Conservation (phyloP, 2,888 invertebrate genomes). For the Agapetus fuscipes region DNA sequence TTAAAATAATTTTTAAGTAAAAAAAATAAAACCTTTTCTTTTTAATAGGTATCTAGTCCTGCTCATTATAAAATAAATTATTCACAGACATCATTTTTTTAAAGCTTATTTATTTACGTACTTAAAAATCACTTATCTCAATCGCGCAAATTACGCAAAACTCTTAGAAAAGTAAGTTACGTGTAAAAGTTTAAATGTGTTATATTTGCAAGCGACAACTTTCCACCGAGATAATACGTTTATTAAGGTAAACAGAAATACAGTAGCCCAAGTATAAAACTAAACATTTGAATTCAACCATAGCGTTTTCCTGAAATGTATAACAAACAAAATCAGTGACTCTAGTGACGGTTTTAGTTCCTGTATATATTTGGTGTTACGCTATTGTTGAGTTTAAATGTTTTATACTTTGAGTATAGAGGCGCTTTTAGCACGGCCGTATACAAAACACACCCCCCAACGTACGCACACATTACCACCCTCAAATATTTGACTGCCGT, state of each 20-base stretch:
- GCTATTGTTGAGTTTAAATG: no score
- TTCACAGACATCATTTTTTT: no score
- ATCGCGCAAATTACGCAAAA: constrained; percentile 4
- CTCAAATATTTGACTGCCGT: constrained; percentile 12
- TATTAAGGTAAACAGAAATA: constrained; percentile 11
- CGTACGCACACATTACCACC: neutral
- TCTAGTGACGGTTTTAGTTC: no score
- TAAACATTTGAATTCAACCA: neutral
- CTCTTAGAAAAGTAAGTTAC: constrained; percentile 1
- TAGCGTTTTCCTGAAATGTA: neutral
- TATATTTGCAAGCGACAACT: constrained; percentile 17
- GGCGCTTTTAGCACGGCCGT: no score
- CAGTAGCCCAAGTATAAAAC: no score
- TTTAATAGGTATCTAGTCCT: no score
- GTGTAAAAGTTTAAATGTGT: constrained; percentile 8
- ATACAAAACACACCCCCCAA: no score
- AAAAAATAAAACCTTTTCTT: no score
- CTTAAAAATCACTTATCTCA: neutral
- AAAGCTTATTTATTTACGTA: constrained; percentile 1
- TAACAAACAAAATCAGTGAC: neutral
- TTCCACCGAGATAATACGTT: constrained; percentile 10
- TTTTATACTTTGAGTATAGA: no score
- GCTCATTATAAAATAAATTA: no score
- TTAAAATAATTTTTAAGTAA: no score
- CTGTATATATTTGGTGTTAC: no score